Conservation (phyloP, 2,888 invertebrate species). For the Catocala fraxini region DNA sequence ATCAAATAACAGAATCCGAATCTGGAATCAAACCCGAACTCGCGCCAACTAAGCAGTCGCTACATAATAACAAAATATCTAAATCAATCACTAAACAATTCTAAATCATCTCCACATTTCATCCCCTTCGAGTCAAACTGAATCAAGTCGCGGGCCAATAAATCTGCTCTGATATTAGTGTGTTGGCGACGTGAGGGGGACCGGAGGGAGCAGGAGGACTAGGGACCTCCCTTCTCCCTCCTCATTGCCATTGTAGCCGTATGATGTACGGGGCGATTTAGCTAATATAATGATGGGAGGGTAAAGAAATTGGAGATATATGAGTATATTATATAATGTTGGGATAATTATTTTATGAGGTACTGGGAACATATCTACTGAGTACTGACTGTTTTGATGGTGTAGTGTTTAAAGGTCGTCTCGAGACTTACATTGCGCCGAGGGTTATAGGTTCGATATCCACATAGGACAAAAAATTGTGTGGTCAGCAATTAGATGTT, state of each 20-base stretch:
- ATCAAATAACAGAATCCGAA: too few species aligned
- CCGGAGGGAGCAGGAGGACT: background rate
- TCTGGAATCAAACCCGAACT: too few species aligned
- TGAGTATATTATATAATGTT: slow-evolving; percentile 20
- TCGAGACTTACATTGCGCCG: too few species aligned
- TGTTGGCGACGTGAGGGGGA: slow-evolving; percentile 33
- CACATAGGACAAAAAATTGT: too few species aligned
- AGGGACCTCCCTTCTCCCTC: too few species aligned
- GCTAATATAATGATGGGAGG: slow-evolving; percentile 48
- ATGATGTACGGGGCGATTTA: slow-evolving; percentile 52
- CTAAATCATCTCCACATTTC: slow-evolving; percentile 18
- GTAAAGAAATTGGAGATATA: slow-evolving; percentile 39
- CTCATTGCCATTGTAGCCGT: slow-evolving; percentile 28
- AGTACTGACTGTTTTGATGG: too few species aligned
- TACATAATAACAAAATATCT: background rate
- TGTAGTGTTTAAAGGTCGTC: too few species aligned
- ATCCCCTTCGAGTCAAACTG: slow-evolving; percentile 19
- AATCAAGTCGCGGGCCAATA: slow-evolving; percentile 48
- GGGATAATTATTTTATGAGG: slow-evolving; percentile 15
- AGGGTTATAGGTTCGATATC: too few species aligned
- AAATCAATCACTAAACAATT: slow-evolving; percentile 14
- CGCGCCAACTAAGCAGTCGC: too few species aligned
- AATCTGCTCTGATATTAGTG: slow-evolving; percentile 44
- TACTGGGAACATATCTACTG: background rate
- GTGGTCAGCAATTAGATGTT: too few species aligned